Base-by-base conservation (phyloP, 2,888 invertebrate genomes). In the Parnassius glacialis region DNA sequence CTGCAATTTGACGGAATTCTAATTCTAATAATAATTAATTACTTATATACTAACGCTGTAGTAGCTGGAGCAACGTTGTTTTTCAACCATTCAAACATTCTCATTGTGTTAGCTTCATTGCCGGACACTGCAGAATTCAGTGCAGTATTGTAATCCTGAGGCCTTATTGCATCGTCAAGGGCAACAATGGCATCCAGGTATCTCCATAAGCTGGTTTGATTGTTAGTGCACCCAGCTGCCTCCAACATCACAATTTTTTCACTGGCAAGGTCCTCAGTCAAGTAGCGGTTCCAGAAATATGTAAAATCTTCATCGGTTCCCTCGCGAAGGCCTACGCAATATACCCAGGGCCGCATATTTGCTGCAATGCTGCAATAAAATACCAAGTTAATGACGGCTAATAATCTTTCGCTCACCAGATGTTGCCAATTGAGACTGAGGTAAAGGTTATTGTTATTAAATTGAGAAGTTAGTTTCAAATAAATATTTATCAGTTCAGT, bases 311-410 rank as follows among this genome's bases (percentile, higher is more conserved):
- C 78, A 25, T 87, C 82, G 0, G 81, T 86, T 0, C 95, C 96
- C 58, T 93, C 79, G 34, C 93, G 92, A 3, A 97, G 87, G 12
- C 94, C 96, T 12, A 92, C 92, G 77, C 97, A 97, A 83, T 96
- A 97, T 9, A 97, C 95, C 61, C 94, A 92, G 7, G 93, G 85
- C 57, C 95, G 94, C 73, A 96, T 81, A 64, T 91, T 91, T 0
- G 90, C 74, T 43, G 82, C 80, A 10, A 89, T 64, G 10, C 88
- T 89, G 65, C 12, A 72, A 68, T 13, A 9, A 48, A 10, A 13
- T 48, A 34, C 34, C 3, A 34, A 34, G 7, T 34, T 34, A 34
- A 34, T 34, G 20, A 20, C 20, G 20, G 2, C 20, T 20, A 20
- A 20, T 2, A 20, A 20, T 20, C 2, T 20, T 20, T 2, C 20